Base-by-base conservation (phyloP, 2,113 vertebrate species). In the Phylloscopus whistleri region DNA sequence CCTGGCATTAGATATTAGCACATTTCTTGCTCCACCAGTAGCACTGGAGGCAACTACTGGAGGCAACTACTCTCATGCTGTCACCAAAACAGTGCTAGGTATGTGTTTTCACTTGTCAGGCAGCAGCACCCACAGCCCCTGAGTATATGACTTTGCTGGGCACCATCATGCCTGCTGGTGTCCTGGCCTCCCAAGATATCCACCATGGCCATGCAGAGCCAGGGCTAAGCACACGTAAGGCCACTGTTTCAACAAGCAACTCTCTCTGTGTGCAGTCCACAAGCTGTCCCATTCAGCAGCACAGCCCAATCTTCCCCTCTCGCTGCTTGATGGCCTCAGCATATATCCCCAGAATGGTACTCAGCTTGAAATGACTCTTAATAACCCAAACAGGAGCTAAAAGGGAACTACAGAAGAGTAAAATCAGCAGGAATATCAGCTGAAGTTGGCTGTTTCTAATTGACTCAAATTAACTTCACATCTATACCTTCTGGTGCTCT, bases 191-290 rank as follows among this genome's bases (percentile, higher is more conserved):
- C 59, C 4, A 1, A 84, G 44, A 63, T 31, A 68, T 56, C 55
- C 18, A 13, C 73, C 22, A 3, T 1, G 49, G 43, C 35, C 3
- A 3, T 14, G 48, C 21, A 10, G 49, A 80, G 44, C n/a, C 8
- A 3, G 55, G 55, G 52, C 23, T 46, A 22, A 16, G 62, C 4
- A 4, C 3, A 2, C 0, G 15, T 0, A 1, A 88, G 37, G 31
- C 17, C 2, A 1, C 43, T 2, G 3, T 51, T 59, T 30, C 1
- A 5, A 87, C 27, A 44, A 48, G 35, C 35, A 87, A 11, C 33
- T 46, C 2, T 0, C 35, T 24, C 28, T 2, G 12, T 37, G 56
- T 51, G 35, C 0, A 0, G 43, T 4, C 41, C n/a, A 31, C 43
- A 39, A 37, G 17, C 56, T 83, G 76, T 22, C 80, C 49, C 62